A percentile compares a stretch with the other conserved stretches of the same genome.
Conservation (phyloP, 1,140 invertebrate species). For the Penaeus indicus region DNA sequence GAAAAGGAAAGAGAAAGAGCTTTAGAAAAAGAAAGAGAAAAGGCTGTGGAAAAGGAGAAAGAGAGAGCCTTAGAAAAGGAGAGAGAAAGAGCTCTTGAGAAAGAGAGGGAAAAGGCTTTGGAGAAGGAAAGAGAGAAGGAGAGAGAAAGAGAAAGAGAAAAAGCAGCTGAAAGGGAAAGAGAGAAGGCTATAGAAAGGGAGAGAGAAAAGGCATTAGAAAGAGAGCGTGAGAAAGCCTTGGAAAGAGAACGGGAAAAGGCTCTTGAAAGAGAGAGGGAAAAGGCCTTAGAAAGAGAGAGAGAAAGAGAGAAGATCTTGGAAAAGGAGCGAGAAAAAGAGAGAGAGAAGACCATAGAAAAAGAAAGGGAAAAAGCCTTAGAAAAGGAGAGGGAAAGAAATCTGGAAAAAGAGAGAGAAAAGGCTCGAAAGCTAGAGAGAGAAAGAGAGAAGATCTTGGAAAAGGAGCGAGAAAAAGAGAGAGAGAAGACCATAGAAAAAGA, state of each 20-base stretch:
- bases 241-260: conserved; percentile 29
- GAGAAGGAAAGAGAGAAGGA: conserved; percentile 37
- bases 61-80: conserved; percentile 44
- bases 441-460: conserved; percentile 28
- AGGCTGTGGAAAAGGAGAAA: conserved; percentile 29
- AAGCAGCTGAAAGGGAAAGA: conserved; percentile 13
- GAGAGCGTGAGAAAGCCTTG: conserved; percentile 33
- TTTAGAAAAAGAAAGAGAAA: conserved; percentile 40
- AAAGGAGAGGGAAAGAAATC: not conserved
- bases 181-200: conserved; percentile 43
- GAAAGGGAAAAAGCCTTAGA: conserved; percentile 30
- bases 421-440: conserved; percentile 40
- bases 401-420: conserved; percentile 29
- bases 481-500: conserved; percentile 48
- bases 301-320: conserved; percentile 38
- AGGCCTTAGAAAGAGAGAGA: conserved; percentile 24
- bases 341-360: conserved; percentile 40
- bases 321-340: conserved; percentile 38
- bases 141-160: conserved; percentile 43
- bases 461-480: conserved; percentile 43
- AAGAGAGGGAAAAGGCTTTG: conserved; percentile 44
- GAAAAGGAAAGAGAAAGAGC: conserved; percentile 48
- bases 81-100: conserved; percentile 42
- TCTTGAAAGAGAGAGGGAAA: conserved; percentile 19
- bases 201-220: conserved; percentile 32